A percentile compares a stretch with the other conserved stretches of the same genome.
Conservation (phyloP, 92 coral and sea anemone genomes). For the Siderastrea radians region DNA sequence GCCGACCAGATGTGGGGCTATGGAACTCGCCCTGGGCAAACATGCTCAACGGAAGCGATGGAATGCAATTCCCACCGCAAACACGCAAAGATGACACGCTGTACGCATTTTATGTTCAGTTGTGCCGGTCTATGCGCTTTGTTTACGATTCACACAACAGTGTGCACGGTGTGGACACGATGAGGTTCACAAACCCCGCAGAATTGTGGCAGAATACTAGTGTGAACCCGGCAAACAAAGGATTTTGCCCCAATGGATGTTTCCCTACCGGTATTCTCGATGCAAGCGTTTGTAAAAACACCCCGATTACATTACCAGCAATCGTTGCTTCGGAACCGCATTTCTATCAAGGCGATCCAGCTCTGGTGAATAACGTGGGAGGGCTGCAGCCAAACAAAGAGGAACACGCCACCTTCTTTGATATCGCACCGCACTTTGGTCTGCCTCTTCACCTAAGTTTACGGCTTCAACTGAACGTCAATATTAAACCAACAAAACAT, state of each 20-base stretch:
- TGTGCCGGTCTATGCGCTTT: constrained; percentile 84
- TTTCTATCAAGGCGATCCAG: constrained; percentile 84
- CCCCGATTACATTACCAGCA: constrained; percentile 62
- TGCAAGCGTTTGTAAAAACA: constrained; percentile 70
- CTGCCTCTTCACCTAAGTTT: constrained; percentile 75
- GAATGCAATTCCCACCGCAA: constrained; percentile 89
- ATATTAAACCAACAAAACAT: constrained; percentile 64
- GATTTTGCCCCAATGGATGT: constrained; percentile 83
- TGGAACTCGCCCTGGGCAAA: constrained; percentile 87
- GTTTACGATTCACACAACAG: constrained; percentile 50
- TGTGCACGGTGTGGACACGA: constrained; percentile 68
- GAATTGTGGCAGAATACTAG: constrained; percentile 76
- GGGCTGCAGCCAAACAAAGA: constrained; percentile 79
- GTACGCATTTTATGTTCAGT: constrained; percentile 76
- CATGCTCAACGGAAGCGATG: constrained; percentile 96
- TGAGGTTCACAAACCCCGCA: constrained; percentile 76
- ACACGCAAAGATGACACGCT: constrained; percentile 45
- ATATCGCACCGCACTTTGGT: constrained; percentile 81
- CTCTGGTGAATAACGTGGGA: constrained; percentile 66
- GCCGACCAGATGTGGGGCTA: constrained; percentile 62
- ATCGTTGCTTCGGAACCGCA: constrained; percentile 92
- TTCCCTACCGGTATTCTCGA: constrained; percentile 87
- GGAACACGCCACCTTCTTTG: constrained; percentile 76
- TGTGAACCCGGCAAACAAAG: constrained; percentile 74
- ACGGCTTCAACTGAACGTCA: constrained; percentile 80